Base-by-base conservation (phyloP, 2,113 vertebrate species). In the Pyrgilauda ruficollis region DNA sequence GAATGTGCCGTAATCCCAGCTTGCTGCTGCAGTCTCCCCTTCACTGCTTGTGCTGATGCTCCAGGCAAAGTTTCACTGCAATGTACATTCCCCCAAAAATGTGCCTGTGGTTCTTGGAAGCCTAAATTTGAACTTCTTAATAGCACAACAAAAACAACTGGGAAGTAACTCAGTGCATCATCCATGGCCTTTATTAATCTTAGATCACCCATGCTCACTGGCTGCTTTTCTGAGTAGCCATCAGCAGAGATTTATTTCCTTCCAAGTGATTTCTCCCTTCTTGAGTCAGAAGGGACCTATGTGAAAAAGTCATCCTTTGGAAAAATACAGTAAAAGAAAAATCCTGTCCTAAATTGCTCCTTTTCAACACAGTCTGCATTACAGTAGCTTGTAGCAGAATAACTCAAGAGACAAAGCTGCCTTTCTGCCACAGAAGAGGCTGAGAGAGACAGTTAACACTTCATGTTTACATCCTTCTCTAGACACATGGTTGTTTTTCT, bases 251-350 rank as follows among this genome's bases (percentile, higher is more conserved):
- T 85, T 82, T 82, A 67, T 90, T 89, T 72, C 83, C 53, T 93
- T 75, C 78, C 85, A 79, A 90, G 81, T 30, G 21, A 90, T 84
- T 94, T 94, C 84, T 91, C 76, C 49, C 30, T 85, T 66, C 79
- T 37, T 69, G n/a, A 84, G 56, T 96, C 85, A 88, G 79, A 87
- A 76, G 69, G 59, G 89, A 92, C 69, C 35, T 47, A 76, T 50
- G 59, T 44, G 62, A 89, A 84, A 87, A 76, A 95, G 56, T 84
- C 9, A 88, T 92, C 76, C 49, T 70, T 64, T 50, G 85, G 89
- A 96, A 96, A 95, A 96, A 92, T 49, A 94, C 88, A 92, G 90
- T 86, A 76, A 91, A 90, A 86, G 27, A 46, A 95, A 93, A 80
- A 80, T 37, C 67, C 52, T 75, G 22, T 30, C 56, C 68, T 88